Base-by-base conservation (phyloP, 1,140 invertebrate species). In the Capitella teleta region DNA sequence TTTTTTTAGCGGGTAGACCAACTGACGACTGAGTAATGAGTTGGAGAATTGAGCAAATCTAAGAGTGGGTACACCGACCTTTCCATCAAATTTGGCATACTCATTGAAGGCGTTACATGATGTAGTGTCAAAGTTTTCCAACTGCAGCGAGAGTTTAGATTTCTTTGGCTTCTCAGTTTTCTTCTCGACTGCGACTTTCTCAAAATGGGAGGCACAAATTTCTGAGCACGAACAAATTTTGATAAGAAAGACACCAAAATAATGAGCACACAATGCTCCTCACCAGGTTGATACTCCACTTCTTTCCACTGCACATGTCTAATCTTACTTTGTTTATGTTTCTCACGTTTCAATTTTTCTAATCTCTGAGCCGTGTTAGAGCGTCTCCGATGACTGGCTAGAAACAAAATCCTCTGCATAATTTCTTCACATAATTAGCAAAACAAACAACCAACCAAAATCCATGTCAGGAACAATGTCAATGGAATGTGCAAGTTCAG, bases 11-110 rank as follows among this genome's bases (percentile, higher is more conserved):
- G 28, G 81, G 78, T 49, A 84, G 72, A 28, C 82, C 84, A 55
- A 34, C 16, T 34, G 32, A 12, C 32, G 32, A 10, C 32, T 12
- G 32, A 34, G 10, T 12, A 34, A 34, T 34, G 10, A 34, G 32
- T 10, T 34, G 10, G 16, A 34, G 16, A 34, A 34, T 34, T 34
- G 32, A 10, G 30, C 8, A 10, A 32, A 32, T n/a, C 8, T 8
- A 32, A 10, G 30, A 10, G 8, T n/a, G 8, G 30, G 30, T 32
- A 8, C 40, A 58, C 56, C 52, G 55, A 75, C 68, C 54, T 62
- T 60, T 52, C 89, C 90, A 78, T 97, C 90, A 72, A 86, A 94
- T 68, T 83, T 87, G 12, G 87, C 84, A 77, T 84, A 96, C 63
- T 89, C 83, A 42, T 84, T 78, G 70, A 87, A 94, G 21, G 87